Evolutionary conservation across 2,113 vertebrate species (phyloP).

Genomic region (Psittacus erithacus): DNA sequence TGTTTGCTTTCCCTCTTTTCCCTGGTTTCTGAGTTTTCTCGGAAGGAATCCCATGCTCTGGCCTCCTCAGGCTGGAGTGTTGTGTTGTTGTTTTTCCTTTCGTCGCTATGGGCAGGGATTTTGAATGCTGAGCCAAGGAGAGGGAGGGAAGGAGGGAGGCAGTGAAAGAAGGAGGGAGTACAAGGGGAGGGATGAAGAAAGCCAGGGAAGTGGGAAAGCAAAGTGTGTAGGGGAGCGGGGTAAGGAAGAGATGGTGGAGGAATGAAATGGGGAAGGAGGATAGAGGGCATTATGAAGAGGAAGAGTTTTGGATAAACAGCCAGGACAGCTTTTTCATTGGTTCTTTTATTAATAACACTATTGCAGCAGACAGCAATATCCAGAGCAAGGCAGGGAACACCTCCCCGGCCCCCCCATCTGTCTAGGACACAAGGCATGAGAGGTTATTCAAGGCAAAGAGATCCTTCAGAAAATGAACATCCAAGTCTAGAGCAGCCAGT

Average conservation of each 20-base stretch:
- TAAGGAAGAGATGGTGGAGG: neutral
- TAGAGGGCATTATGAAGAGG: neutral
- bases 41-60: slow-evolving; percentile 60
- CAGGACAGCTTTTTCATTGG: neutral
- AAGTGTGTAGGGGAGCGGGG: neutral
- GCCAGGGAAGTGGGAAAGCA: neutral
- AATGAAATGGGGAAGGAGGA: neutral
- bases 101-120: slow-evolving; percentile 78
- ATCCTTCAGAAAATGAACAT: neutral
- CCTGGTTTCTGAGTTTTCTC: slow-evolving; percentile 58
- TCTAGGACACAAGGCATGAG: neutral
- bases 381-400: neutral
- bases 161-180: slow-evolving; percentile 36
- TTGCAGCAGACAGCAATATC: neutral
- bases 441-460: slow-evolving; percentile 26
- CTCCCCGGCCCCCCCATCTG: neutral
- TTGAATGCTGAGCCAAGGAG: slow-evolving; percentile 59
- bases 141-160: slow-evolving; percentile 43
- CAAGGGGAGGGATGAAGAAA: slow-evolving; percentile 31
- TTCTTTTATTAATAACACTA: neutral
- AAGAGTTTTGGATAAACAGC: neutral
- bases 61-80: slow-evolving; percentile 67
- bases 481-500: neutral
- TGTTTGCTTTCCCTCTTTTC: slow-evolving; percentile 40
- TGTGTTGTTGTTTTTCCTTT: slow-evolving; percentile 77